Conservation (phyloP, 2,113 vertebrate genomes). For the Girardinichthys multiradiatus region DNA sequence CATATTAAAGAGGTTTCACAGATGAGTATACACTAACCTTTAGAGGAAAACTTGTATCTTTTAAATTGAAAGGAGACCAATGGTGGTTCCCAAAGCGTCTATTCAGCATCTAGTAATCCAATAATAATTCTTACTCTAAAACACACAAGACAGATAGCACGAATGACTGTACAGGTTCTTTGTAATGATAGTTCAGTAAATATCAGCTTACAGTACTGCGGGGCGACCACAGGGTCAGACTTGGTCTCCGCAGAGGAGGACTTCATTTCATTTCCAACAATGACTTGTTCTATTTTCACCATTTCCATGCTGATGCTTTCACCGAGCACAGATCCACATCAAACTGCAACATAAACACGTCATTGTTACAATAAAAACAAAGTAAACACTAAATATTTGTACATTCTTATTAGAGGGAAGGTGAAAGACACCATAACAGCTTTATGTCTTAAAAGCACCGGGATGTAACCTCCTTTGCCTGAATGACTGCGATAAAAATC, state of each 20-base stretch:
- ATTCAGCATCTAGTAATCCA: too few relatives aligned
- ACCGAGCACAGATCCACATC: slow-evolving; percentile 6
- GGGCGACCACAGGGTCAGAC: slow-evolving; percentile 29
- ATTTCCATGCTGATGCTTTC: slow-evolving; percentile 63
- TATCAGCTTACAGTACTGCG: slow-evolving; percentile 52
- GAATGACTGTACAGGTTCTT: too few relatives aligned
- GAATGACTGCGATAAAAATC: background rate
- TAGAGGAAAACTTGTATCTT: too few relatives aligned
- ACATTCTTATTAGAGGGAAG: background rate
- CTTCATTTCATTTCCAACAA: slow-evolving; percentile 65
- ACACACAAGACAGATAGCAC: too few relatives aligned
- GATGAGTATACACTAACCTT: too few relatives aligned
- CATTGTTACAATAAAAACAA: background rate
- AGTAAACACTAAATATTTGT: background rate
- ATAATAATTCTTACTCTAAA: too few relatives aligned
- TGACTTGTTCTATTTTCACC: slow-evolving; percentile 74
- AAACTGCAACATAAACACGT: slow-evolving; percentile 27
- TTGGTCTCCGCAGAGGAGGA: slow-evolving; percentile 47
- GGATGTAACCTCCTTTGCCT: background rate
- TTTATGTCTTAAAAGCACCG: background rate
- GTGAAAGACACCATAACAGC: background rate
- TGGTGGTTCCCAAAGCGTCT: too few relatives aligned
- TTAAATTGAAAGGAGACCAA: too few relatives aligned
- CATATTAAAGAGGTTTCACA: too few relatives aligned
- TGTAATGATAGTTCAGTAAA: too few relatives aligned